Evolutionary conservation across 2,888 invertebrate species (phyloP), one percentile per base, ranked within the genome.

Genomic region (Ceramica pisi): DNA sequence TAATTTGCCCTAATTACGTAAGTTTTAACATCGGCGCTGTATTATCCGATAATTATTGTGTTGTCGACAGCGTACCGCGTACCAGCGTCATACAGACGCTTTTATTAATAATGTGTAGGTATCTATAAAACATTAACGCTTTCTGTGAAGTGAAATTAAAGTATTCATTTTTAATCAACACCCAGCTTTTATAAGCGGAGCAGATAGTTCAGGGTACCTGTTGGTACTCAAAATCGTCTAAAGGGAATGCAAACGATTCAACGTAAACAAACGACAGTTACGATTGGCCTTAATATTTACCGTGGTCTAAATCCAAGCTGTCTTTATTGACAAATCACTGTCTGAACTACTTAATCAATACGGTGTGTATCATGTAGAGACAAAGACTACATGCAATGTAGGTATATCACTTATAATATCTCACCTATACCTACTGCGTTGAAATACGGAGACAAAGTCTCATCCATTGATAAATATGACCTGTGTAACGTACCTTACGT

Each of bases 1-100:
- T 81, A 83, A 86, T 83, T 78, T 72, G 55, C 72, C 66, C 67
- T 86, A 75, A 84, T 81, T 82, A 83, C 80, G 63, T 67, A 82
- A 81, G 76, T 79, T 84, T 83, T 69, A 78, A 74, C 80, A 68
- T 66, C 63, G 60, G 51, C 65, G 55, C 67, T 72, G 80, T 78
- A 82, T 82, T 82, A 72, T 74, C 75, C 56, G 63, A 79, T 80
- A 75, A 82, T 83, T 75, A 84, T 81, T 83, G 80, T 76, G 81
- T 76, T 77, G 75, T 69, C 72, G 78, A 48, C 21, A 38, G 31
- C 61, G 19, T 48, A 31, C 38, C 79, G 41, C 41, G 14, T 44
- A 59, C 63, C 67, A 48, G 53, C 78, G 51, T 57, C 57, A 59
- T 44, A 65, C 61, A 61, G 41, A 76, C 48, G 41, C 38, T 51